Base-by-base conservation (phyloP, 2,888 invertebrate species). In the Plagiodera versicolora region DNA sequence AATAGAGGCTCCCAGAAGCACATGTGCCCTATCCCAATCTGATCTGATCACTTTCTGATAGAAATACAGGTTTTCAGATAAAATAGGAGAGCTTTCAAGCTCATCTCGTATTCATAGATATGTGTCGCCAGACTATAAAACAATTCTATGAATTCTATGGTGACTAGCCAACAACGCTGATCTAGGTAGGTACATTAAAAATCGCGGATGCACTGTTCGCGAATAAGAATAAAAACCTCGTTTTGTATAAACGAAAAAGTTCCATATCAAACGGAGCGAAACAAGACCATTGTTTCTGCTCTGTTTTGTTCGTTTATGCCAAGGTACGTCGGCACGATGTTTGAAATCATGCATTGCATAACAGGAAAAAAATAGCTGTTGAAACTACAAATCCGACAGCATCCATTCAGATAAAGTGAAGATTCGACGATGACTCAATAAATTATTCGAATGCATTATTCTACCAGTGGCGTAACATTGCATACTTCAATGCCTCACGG, bases 261-360 rank as follows among this genome's bases (percentile, higher is more conserved):
- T 56, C 20, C 51, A 56, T 52, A 55, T 71, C 68, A 72, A 71
- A 65, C 70, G 70, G 69, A 72, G 71, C 72, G 72, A 68, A 70
- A 69, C 71, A 68, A 67, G 65, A 59, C 71, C 64, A 72, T 72
- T 72, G 72, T 72, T 70, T 67, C 69, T 61, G 61, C 65, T 60
- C 58, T 39, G 66, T 71, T 70, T 70, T 71, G 64, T 65, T 72
- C 70, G 65, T 67, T 62, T 69, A 70, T 67, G 61, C 60, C 50
- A 68, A 67, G 66, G 63, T 66, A 67, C 58, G 69, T 64, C 66
- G 64, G 67, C 70, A 70, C 71, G 71, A 70, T 61, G 65, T 66
- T 70, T 65, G 64, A 69, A 69, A 72, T 70, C 70, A 69, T 68
- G 71, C 70, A 66, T 70, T 68, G 67, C 67, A 67, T 67, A 69